Percentiles rank a stretch among this genome's conserved stretches.
Conservation (phyloP, 2,797 vertebrate genomes). For the Falco biarmicus region DNA sequence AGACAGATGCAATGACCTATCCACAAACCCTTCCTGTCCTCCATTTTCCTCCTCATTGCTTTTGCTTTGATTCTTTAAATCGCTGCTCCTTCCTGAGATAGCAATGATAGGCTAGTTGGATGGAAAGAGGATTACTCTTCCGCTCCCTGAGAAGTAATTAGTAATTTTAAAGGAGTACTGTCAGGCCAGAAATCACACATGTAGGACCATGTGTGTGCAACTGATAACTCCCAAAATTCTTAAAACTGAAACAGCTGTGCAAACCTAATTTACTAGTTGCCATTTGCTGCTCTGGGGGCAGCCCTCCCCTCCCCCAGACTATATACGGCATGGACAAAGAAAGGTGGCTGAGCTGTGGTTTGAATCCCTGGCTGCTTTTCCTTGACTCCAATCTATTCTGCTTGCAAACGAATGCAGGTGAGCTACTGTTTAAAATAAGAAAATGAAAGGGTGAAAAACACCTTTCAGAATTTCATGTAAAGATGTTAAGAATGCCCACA, state of each 20-base stretch:
- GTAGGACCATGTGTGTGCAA: not conserved
- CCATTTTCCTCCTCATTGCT: constrained; percentile 49
- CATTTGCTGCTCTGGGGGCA: not conserved
- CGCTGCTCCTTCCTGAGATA: constrained; percentile 22
- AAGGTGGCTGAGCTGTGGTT: not conserved
- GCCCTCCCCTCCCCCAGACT: not conserved
- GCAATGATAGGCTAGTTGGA: constrained; percentile 14
- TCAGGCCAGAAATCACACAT: constrained; percentile 2
- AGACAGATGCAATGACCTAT: constrained; percentile 43
- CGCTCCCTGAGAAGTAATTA: constrained; percentile 8
- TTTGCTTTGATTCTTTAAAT: constrained; percentile 56
- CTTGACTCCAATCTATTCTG: not conserved
- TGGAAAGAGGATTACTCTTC: constrained; percentile 40
- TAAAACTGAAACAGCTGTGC: not conserved
- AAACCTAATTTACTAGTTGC: constrained; percentile 20
- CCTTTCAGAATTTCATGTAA: not conserved
- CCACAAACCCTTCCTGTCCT: constrained; percentile 20
- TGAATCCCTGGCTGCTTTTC: not conserved
- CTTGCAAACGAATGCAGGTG: not conserved
- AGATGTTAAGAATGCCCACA: not conserved
- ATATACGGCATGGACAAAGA: not conserved
- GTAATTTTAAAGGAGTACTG: constrained; percentile 2
- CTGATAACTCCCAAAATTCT: constrained; percentile 34
- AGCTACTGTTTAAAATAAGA: not conserved
- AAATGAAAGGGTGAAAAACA: not conserved